Conservation (phyloP, 2,797 vertebrate species). For the Melanotaenia boesemani region DNA sequence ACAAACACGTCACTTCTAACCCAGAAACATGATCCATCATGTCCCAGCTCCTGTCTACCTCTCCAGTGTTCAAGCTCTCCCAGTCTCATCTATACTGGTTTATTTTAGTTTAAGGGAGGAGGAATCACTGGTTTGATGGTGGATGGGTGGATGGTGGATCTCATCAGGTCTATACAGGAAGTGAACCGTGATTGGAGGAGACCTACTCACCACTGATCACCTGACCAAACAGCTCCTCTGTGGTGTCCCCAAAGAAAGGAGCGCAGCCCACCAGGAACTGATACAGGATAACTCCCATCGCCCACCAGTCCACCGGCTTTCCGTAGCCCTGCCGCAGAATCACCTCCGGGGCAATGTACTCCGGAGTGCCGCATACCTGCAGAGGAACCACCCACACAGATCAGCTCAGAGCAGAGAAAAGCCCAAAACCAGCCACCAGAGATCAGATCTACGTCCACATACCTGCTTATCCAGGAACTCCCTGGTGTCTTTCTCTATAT, state of each 20-base stretch:
- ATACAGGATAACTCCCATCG: slow-evolving; percentile 96
- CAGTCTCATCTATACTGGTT: too few relatives aligned
- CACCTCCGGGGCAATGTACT: slow-evolving; percentile 97
- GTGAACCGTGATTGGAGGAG: neutral
- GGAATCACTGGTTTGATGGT: too few relatives aligned
- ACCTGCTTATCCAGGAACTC: slow-evolving; percentile 98
- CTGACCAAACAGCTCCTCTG: slow-evolving; percentile 97
- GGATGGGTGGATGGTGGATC: too few relatives aligned
- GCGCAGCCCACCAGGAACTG: slow-evolving; percentile 96
- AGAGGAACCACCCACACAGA: neutral
- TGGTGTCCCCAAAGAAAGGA: slow-evolving; percentile 97
- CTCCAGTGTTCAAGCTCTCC: too few relatives aligned
- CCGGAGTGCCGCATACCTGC: slow-evolving; percentile 96
- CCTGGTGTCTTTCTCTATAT: slow-evolving; percentile 96
- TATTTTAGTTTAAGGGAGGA: too few relatives aligned
- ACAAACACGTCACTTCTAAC: too few relatives aligned
- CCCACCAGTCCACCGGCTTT: slow-evolving; percentile 98
- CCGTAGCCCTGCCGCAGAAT: slow-evolving; percentile 97
- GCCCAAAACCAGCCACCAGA: neutral
- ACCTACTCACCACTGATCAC: slow-evolving; percentile 93
- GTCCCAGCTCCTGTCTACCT: too few relatives aligned
- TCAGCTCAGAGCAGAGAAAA: too few relatives aligned
- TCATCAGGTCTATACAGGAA: neutral
- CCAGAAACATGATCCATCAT: too few relatives aligned
- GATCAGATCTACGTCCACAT: neutral